Percentiles rank a stretch among this genome's conserved stretches.
Conservation (phyloP, 1,140 invertebrate genomes). For the Cherax destructor region DNA sequence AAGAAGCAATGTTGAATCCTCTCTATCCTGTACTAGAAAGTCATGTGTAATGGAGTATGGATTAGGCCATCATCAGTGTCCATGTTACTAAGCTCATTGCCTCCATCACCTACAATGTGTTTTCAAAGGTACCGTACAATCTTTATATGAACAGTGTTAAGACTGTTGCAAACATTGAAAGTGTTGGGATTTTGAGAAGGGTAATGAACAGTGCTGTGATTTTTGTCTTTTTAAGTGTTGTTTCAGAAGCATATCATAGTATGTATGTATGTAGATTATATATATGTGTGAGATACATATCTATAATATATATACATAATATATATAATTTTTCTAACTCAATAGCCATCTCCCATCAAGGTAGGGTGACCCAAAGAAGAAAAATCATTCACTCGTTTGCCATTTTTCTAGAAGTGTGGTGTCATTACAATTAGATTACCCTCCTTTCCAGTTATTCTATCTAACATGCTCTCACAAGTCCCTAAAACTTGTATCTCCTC, state of each 20-base stretch:
- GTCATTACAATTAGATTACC: too few relatives aligned
- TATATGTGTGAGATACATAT: not conserved
- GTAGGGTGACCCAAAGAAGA: too few relatives aligned
- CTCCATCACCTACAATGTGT: not conserved
- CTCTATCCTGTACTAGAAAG: constrained; percentile 71
- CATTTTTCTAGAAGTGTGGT: too few relatives aligned
- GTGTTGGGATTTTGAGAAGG: constrained; percentile 59
- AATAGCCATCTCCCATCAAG: too few relatives aligned
- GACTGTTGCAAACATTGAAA: constrained; percentile 15
- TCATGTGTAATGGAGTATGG: constrained; percentile 58
- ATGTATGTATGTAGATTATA: constrained; percentile 34
- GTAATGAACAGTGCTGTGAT: constrained; percentile 70
- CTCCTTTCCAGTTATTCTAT: too few relatives aligned
- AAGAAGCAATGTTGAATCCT: constrained; percentile 57
- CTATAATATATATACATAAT: not conserved
- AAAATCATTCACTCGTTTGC: too few relatives aligned
- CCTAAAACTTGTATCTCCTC: too few relatives aligned
- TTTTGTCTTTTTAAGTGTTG: constrained; percentile 54
- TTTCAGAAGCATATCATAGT: constrained; percentile 39
- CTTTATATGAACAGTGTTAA: not conserved
- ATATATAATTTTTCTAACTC: too few relatives aligned
- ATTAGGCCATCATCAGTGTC: constrained; percentile 11
- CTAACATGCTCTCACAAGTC: too few relatives aligned
- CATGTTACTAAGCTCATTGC: constrained; percentile 17
- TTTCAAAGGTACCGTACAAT: not conserved